Base-by-base conservation (phyloP, 1,140 invertebrate genomes). In the Drosophila rhopaloa region DNA sequence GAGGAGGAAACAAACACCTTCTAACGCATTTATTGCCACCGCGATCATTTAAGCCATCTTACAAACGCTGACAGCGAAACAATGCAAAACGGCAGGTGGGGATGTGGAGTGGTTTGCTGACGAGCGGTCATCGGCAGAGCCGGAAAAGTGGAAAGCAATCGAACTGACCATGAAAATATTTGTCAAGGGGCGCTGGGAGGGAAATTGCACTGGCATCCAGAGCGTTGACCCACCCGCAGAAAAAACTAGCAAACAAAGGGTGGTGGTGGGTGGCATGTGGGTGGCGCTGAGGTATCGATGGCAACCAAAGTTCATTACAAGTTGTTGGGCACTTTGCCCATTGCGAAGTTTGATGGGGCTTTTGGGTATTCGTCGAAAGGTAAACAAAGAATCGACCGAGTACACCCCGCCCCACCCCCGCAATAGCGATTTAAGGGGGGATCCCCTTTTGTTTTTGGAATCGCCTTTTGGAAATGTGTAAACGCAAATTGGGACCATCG, bases 321-420 rank as follows among this genome's bases (percentile, higher is more conserved):
- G 80, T 50, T 61, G 61, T 56, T 50, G 61, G 57, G 48, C 54
- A 35, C 57, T 67, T 76, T 48, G 65, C 43, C 43, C 56, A 10
- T 9, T 37, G 60, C 38, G 29, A 53, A 66, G 65, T 66, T 37
- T 37, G 65, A 58, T 57, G 43, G 44, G 35, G 38, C 67, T 74
- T 35, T 85, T 61, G 46, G 43, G 29, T 54, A 65, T 82, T 79
- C 63, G 77, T 47, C 56, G 60, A 85, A 85, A 85, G 68, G 82
- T 85, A 86, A 86, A 86, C 83, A 86, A 86, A 79, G 85, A 78
- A 82, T 86, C 68, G 81, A 63, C 66, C 74, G 61, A 46, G 37
- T 27, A 53, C 61, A 46, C 27, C 56, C 24, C n/a, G 14, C 27
- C n/a, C 1, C 6, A n/a, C 0, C n/a, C 8, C 27, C 7, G 6